Evolutionary conservation across 2,888 invertebrate genomes (phyloP).

Genomic region (Caenorhabditis drosophilae): DNA sequence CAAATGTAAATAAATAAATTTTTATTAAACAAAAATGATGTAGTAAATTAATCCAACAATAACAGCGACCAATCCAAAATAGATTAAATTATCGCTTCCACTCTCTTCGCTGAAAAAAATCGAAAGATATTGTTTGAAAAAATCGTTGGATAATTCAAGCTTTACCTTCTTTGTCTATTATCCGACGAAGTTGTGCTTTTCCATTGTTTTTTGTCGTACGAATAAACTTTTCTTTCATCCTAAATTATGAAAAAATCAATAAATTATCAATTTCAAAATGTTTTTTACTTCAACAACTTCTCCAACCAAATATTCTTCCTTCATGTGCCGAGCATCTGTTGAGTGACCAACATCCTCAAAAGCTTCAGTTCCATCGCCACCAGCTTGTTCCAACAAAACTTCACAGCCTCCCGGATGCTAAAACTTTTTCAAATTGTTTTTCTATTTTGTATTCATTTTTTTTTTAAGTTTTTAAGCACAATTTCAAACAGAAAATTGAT

Average conservation of each 20-base stretch:
- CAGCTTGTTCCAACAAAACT: conserved; percentile 68
- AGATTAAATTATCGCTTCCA: conserved; percentile 33
- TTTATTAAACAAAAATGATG: no score
- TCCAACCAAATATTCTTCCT: conserved; percentile 63
- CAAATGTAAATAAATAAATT: no score
- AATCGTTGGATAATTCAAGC: no score
- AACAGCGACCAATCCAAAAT: conserved; percentile 51
- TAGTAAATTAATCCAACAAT: conserved; percentile 63
- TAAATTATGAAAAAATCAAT: conserved; percentile 27
- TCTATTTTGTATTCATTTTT: no score
- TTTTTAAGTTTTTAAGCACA: conserved; percentile 2
- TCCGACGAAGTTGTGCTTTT: conserved; percentile 24
- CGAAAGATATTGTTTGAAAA: no score
- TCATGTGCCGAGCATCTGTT: conserved; percentile 67
- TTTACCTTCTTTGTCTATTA: conserved; percentile 47
- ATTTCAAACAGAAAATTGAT: neutral
- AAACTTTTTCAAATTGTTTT: no score
- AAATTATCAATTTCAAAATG: no score
- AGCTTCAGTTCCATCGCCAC: conserved; percentile 66
- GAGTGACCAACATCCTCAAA: conserved; percentile 69
- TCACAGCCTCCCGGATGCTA: conserved; percentile 69
- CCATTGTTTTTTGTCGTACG: conserved; percentile 63
- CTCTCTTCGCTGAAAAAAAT: no score
- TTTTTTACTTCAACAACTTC: conserved; percentile 55
- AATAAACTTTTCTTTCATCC: conserved; percentile 60